Evolutionary conservation across 37 sponge, comb jelly and placozoan genomes (phyloP), one percentile per base, ranked within the genome.

Genomic region (Aphrocallistes beatrix): DNA sequence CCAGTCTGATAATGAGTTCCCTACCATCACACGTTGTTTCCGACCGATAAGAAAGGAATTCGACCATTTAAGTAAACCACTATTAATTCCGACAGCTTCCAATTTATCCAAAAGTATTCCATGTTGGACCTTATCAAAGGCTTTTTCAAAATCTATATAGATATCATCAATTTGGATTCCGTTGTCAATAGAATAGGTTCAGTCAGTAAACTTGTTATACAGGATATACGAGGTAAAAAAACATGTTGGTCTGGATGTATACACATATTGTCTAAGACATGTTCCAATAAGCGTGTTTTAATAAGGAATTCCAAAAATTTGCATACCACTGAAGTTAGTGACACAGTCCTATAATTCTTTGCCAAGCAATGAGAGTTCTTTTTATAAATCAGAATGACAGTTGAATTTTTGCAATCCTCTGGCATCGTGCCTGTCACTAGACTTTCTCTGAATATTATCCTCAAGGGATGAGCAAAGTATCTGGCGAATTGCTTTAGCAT

Each of bases 161-260:
- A 88, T 23, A 30, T 38, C 84, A 85, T 89, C 86, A 9, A 37
- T 81, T 28, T 81, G 42, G 13, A 23, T 37, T 13, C 83, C 19
- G 0, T n/a, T 34, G 81, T 88, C 60, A 1, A 88, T 83, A 8
- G 82, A 36, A n/a, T 28, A n/a, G 36, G 86, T 75, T 69, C 84
- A 84, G 23, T 86, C 47, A 89, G 84, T 51, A 89, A 42, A 40
- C 84, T 86, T 1, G 89, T 82, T 8, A 38, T 81, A 82, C 86
- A 85, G 0, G 69, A 89, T 51, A 51, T 36, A 3, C 47, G 0
- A 36, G 32, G 38, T 38, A 39, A 36, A 36, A 86, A 86, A 0
- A 60, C 89, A 86, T 89, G 82, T 86, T 89, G 86, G 1, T 25
- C 1, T 30, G 85, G 13, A 30, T 23, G 37, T n/a, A 86, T 48